These are phyloP conservation scores for Entosphenus tridentatus DNA, from an alignment of 2,113 vertebrate species.

Conservation along the genomic window DNA sequence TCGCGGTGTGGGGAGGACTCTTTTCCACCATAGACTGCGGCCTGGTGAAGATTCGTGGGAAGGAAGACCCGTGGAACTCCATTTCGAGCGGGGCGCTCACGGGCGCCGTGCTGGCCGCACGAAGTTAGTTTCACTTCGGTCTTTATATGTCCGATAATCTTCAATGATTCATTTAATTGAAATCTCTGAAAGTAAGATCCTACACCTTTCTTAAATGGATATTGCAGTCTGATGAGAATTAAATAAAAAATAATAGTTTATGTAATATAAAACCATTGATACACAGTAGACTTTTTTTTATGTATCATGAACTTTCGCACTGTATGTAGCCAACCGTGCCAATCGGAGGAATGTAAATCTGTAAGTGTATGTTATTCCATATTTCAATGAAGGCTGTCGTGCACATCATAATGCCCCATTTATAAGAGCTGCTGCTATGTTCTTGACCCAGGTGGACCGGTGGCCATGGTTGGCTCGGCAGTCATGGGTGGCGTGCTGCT, in stretches of 20 bases:
- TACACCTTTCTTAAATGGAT: too few species aligned
- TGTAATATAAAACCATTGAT: neutral
- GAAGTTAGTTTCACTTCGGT: conserved; percentile 39
- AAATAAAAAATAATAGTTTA: too few species aligned
- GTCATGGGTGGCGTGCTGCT: conserved; percentile 80
- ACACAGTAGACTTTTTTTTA: neutral
- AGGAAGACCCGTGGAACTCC: conserved; percentile 94
- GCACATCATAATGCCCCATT: neutral
- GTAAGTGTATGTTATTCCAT: neutral
- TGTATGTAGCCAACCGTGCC: neutral
- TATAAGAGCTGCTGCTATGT: neutral
- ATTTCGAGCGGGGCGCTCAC: conserved; percentile 87
- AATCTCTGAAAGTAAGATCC: too few species aligned
- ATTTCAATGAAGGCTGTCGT: neutral
- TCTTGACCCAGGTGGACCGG: conserved; percentile 39
- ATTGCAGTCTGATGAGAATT: too few species aligned
- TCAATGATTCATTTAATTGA: too few species aligned
- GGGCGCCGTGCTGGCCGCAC: conserved; percentile 69
- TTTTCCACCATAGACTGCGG: conserved; percentile 93
- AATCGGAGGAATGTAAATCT: neutral
- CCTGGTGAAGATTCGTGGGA: conserved; percentile 67
- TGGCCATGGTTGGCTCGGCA: conserved; percentile 80
- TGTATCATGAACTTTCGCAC: neutral
- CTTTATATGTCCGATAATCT: too few species aligned
- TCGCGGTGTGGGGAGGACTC: conserved; percentile 82